These are phyloP conservation scores for Taurulus bubalis DNA, from an alignment of 2,113 vertebrate genomes.

Conservation along the genomic window DNA sequence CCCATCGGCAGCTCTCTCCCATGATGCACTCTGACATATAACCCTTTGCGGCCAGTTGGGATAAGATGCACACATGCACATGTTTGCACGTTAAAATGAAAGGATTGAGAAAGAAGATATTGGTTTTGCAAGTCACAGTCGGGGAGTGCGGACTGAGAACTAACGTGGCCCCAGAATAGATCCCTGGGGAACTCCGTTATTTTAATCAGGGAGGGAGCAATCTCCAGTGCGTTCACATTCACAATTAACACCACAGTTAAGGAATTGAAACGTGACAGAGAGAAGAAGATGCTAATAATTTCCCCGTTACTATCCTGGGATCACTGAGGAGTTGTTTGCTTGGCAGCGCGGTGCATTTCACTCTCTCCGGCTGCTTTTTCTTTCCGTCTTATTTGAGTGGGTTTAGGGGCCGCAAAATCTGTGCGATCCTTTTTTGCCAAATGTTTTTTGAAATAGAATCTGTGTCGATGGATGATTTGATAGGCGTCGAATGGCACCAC, in stretches of 20 bases:
- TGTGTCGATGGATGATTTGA: slow-evolving; percentile 14
- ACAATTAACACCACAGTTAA: background rate
- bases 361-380: background rate
- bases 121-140: background rate
- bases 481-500: slow-evolving; percentile 20
- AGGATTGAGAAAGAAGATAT: background rate
- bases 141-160: background rate
- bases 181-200: background rate
- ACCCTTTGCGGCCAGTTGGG: slow-evolving; percentile 11
- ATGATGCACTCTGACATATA: slow-evolving; percentile 25
- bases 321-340: background rate
- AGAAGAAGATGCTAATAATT: background rate
- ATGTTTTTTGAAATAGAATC: background rate
- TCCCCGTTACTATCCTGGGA: background rate
- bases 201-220: background rate
- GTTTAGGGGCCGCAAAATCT: background rate
- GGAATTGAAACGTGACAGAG: too few relatives aligned
- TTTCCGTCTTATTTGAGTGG: background rate
- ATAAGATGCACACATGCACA: background rate
- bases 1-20: slow-evolving; percentile 3
- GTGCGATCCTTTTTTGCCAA: background rate
- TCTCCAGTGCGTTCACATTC: too few relatives aligned
- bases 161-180: background rate
- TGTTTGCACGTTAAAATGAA: background rate
- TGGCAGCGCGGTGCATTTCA: background rate